These are phyloP conservation scores for Corticium candelabrum DNA, from an alignment of 37 sponge, comb jelly and placozoan genomes.

Conservation along the genomic window DNA sequence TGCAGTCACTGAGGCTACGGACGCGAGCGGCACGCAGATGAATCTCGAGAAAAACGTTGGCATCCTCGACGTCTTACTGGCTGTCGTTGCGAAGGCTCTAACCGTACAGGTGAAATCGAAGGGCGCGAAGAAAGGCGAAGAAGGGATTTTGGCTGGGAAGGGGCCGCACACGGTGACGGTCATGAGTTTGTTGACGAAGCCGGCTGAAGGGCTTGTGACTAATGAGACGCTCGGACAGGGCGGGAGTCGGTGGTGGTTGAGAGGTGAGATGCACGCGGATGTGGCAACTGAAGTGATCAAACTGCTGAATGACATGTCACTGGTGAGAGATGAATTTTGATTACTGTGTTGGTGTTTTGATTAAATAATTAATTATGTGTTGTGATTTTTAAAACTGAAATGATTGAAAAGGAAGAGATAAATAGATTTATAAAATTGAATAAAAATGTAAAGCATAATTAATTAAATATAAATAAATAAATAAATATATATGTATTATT, in stretches of 20 bases:
- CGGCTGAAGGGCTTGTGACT: background rate
- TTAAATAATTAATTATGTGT: too few species aligned
- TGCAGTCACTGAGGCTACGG: constrained; percentile 70
- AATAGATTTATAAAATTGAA: too few species aligned
- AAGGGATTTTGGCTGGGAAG: background rate
- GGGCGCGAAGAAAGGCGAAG: background rate
- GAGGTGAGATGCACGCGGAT: constrained; percentile 50
- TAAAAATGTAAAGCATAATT: too few species aligned
- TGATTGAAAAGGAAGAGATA: too few species aligned
- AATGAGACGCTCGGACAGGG: background rate
- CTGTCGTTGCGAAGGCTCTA: constrained; percentile 27
- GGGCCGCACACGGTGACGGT: background rate
- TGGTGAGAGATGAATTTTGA: too few species aligned
- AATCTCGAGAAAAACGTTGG: constrained; percentile 13
- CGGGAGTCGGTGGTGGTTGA: constrained; percentile 64
- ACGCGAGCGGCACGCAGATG: constrained; percentile 40
- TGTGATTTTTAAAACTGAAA: too few species aligned
- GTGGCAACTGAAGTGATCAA: constrained; percentile 71
- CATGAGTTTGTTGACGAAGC: background rate
- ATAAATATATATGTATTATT: too few species aligned
- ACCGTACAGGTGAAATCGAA: background rate
- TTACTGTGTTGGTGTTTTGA: too few species aligned
- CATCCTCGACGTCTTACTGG: constrained; percentile 72
- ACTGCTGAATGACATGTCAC: constrained; percentile 70
- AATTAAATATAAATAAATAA: too few species aligned